Conservation (phyloP, 2,888 invertebrate species). For the Thysanoteuthis rhombus region DNA sequence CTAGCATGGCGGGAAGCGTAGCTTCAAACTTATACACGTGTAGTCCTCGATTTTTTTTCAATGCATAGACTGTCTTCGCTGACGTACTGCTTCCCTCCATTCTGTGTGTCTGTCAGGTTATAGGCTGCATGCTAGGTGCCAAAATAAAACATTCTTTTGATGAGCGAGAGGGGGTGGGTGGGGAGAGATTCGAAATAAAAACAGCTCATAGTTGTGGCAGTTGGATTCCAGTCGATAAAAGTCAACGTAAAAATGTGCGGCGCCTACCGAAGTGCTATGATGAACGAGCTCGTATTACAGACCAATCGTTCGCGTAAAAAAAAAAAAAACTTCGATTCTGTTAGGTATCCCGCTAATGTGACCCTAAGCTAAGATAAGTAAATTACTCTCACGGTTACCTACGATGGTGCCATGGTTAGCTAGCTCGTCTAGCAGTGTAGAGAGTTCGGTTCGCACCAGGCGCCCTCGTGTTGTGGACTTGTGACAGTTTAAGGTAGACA, state of each 20-base stretch:
- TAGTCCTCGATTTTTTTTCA: neutral
- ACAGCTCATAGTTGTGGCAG: neutral
- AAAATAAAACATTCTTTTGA: no score
- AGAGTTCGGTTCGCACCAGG: neutral
- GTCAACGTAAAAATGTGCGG: no score
- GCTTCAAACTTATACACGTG: neutral
- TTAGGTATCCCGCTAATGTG: no score
- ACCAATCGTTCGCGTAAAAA: no score
- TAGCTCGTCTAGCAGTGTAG: neutral
- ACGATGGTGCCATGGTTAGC: no score
- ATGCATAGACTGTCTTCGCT: neutral
- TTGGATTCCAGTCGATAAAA: neutral
- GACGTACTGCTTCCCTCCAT: neutral
- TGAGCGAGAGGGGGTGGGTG: neutral
- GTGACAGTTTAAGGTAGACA: no score
- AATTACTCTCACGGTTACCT: no score
- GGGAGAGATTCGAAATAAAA: neutral
- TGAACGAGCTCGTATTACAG: no score
- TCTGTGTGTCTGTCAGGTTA: neutral
- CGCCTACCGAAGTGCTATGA: neutral
- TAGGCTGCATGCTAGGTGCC: neutral
- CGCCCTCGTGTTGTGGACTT: no score
- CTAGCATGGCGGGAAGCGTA: no score
- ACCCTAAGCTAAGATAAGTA: no score
- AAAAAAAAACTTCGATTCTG: no score